phyloP scores from a whole-genome alignment of 2,113 vertebrate genomes.

The Aspiorhynchus laticeps region DNA sequence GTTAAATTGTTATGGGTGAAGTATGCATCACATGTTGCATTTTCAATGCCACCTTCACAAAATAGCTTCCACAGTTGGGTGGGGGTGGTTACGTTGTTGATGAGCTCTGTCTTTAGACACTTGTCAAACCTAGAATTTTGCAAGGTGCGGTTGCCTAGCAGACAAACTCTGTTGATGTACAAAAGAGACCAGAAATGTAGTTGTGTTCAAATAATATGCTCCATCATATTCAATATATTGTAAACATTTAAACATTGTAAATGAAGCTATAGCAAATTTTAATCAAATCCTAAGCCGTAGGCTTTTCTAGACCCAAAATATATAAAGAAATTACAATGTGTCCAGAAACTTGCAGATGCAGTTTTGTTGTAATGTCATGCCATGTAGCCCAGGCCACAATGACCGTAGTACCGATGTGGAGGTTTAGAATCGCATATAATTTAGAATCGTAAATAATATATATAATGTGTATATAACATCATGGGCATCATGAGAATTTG shows the following conservation, averaged over 20 bases:
- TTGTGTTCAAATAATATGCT: neutral
- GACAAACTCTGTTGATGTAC: slow-evolving; percentile 78
- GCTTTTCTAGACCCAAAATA: neutral
- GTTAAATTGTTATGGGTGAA: slow-evolving; percentile 84
- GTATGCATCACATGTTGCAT: slow-evolving; percentile 83
- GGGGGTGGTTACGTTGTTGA: slow-evolving; percentile 69
- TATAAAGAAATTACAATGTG: too few species aligned
- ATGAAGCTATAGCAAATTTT: neutral
- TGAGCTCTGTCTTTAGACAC: slow-evolving; percentile 77
- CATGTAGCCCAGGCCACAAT: neutral
- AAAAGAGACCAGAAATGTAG: neutral
- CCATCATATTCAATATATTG: neutral
- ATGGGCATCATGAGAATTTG: neutral
- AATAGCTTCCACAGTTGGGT: slow-evolving; percentile 80
- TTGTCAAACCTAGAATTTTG: slow-evolving; percentile 73
- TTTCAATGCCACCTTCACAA: slow-evolving; percentile 72
- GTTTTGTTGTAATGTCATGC: neutral
- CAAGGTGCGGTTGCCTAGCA: slow-evolving; percentile 88
- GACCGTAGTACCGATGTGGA: neutral
- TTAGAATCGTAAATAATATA: too few species aligned
- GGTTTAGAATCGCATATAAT: neutral
- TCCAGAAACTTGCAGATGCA: neutral
- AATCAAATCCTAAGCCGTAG: neutral
- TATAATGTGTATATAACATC: neutral
- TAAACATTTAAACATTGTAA: neutral